Conservation (phyloP, 2,888 invertebrate species). For the Lymantria dispar region DNA sequence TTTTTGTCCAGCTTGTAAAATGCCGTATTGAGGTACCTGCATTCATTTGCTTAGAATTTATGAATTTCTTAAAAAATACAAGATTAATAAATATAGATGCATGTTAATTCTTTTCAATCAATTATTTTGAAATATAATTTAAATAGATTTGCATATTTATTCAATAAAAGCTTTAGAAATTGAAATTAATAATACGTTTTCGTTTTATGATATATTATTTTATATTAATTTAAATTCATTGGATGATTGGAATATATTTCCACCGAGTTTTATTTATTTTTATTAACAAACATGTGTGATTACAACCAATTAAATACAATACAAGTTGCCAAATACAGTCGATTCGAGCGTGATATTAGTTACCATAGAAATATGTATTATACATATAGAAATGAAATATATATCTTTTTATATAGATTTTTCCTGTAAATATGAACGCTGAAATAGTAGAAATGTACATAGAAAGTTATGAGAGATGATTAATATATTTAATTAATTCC, state of each 20-base stretch:
- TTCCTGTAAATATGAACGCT: conserved; percentile 65
- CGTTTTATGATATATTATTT: conserved; percentile 51
- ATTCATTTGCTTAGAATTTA: not conserved
- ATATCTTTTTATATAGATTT: conserved; percentile 30
- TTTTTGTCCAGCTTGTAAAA: too few relatives aligned
- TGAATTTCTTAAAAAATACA: not conserved
- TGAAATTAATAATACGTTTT: conserved; percentile 40
- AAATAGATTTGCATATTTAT: too few relatives aligned
- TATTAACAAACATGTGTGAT: conserved; percentile 33
- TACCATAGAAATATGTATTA: conserved; percentile 63
- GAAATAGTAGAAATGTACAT: conserved; percentile 68
- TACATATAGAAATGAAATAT: conserved; percentile 41
- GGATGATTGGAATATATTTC: conserved; percentile 49
- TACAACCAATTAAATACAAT: conserved; percentile 21
- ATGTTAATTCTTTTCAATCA: too few relatives aligned
- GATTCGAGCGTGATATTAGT: conserved; percentile 75
- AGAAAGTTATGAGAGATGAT: conserved; percentile 61
- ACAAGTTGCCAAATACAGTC: conserved; percentile 50
- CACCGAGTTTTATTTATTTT: conserved; percentile 61
- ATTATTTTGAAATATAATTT: too few relatives aligned
- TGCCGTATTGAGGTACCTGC: too few relatives aligned
- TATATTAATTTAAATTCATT: conserved; percentile 42
- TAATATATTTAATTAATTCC: conserved; percentile 47
- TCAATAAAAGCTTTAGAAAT: too few relatives aligned
- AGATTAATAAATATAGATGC: too few relatives aligned